Evolutionary conservation across 2,888 invertebrate species (phyloP).

Genomic region (Ochropleura plecta): DNA sequence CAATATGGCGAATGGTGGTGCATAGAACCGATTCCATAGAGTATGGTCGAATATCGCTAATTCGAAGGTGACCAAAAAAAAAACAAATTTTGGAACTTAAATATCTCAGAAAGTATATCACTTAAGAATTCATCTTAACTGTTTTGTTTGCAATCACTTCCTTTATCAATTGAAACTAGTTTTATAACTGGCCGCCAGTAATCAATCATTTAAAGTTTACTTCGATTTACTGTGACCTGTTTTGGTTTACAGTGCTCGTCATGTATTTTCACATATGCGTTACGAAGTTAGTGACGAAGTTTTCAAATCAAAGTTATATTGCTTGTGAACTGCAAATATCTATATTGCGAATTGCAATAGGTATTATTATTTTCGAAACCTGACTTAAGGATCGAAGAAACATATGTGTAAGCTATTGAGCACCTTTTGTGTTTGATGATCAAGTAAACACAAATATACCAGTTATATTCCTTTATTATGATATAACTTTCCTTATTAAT

Average conservation of each 20-base stretch:
- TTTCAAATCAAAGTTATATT: slow-evolving; percentile 13
- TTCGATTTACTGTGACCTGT: neutral
- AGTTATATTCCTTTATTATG: neutral
- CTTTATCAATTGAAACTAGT: too few species aligned
- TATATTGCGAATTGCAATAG: neutral
- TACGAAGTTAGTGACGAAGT: neutral
- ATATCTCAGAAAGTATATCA: too few species aligned
- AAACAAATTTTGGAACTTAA: too few species aligned
- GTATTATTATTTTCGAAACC: neutral
- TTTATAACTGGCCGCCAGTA: too few species aligned
- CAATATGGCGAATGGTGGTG: too few species aligned
- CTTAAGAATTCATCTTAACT: too few species aligned
- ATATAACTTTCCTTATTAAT: neutral
- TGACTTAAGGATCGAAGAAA: neutral
- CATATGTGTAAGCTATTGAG: too few species aligned
- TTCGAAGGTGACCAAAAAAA: too few species aligned
- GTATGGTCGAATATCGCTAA: too few species aligned
- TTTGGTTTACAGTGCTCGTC: neutral
- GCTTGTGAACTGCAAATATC: neutral
- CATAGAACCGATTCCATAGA: too few species aligned
- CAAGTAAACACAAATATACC: neutral
- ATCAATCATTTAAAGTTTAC: neutral
- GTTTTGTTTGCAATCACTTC: too few species aligned
- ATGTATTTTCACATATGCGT: neutral
- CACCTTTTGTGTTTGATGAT: neutral